phyloP scores from a whole-genome alignment of 2,797 vertebrate species.

The Myotis pilosus region DNA sequence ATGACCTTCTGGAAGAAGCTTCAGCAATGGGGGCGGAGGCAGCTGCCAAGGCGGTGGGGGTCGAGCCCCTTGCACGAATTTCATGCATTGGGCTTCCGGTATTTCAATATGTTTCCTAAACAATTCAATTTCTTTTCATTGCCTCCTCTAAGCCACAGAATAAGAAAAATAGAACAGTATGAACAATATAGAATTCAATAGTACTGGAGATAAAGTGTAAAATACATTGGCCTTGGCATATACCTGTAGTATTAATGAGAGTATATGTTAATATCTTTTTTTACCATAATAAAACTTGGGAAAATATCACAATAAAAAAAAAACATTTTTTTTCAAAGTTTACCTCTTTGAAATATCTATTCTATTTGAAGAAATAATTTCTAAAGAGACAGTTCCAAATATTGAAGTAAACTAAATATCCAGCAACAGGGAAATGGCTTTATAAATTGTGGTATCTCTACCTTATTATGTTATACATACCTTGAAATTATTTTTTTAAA shows the following conservation, averaged over 20 bases:
- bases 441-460: neutral
- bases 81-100: neutral
- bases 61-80: no score
- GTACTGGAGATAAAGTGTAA: neutral
- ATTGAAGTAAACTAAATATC: neutral
- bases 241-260: neutral
- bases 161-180: constrained; percentile 22
- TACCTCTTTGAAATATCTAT: neutral
- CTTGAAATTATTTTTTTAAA: neutral
- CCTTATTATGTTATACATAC: neutral
- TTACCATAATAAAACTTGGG: neutral
- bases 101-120: neutral
- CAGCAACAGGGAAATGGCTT: neutral
- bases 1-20: no score
- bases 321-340: neutral
- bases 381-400: neutral
- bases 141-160: neutral
- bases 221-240: neutral
- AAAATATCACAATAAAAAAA: constrained; percentile 9
- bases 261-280: neutral
- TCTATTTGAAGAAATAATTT: constrained; percentile 11
- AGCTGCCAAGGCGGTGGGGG: no score
- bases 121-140: constrained; percentile 23
- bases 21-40: no score
- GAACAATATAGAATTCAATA: constrained; percentile 15